Conservation (phyloP, 2,113 vertebrate genomes). For the Oncorhynchus gorbuscha region DNA sequence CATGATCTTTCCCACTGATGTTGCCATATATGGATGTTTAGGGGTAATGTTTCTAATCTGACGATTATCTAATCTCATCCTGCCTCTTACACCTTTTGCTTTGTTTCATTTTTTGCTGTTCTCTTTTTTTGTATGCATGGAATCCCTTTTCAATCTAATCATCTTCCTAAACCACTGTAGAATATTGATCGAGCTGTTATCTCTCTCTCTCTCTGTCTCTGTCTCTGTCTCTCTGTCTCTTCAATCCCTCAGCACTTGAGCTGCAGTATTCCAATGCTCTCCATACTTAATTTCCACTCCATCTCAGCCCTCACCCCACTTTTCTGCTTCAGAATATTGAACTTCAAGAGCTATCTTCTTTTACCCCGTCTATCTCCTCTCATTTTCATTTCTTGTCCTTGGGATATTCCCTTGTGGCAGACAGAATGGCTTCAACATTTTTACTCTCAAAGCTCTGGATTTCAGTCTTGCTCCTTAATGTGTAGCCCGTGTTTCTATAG, state of each 20-base stretch:
- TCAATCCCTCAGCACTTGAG: background rate
- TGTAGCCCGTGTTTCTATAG: too few relatives aligned
- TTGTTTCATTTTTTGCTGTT: background rate
- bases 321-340: background rate
- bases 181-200: background rate
- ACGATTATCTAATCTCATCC: too few relatives aligned
- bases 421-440: too few relatives aligned
- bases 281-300: background rate
- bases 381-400: too few relatives aligned
- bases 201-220: background rate
- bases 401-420: too few relatives aligned
- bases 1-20: background rate
- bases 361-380: too few relatives aligned
- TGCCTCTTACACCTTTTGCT: background rate
- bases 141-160: background rate
- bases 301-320: background rate
- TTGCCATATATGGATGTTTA: background rate
- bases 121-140: background rate
- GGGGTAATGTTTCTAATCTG: background rate
- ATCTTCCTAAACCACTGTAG: background rate
- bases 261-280: background rate
- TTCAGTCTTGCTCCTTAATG: too few relatives aligned
- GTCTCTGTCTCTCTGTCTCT: background rate
- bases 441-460: too few relatives aligned
- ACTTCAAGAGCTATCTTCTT: background rate